Evolutionary conservation across 2,113 vertebrate genomes (phyloP), one percentile per base, ranked within the genome.

Genomic region (Oreochromis tanganicae): DNA sequence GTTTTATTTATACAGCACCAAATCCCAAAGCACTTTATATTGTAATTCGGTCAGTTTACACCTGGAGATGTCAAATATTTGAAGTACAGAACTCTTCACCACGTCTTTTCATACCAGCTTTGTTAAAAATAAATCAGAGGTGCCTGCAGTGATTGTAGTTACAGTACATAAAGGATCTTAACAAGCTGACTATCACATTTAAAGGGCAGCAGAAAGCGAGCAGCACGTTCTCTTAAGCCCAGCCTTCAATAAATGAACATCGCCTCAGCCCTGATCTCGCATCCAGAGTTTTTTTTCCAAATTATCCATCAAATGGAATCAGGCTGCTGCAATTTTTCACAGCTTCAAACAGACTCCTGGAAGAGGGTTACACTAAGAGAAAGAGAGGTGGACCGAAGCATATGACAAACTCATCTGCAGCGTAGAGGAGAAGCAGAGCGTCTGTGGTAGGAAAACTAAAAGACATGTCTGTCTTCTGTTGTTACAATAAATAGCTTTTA

Each of bases 321-420:
- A 90, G 92, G 93, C 90, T 85, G 79, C 85, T 68, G 87, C 85
- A 36, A 21, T 86, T 80, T 89, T 80, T 88, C 90, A 14, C 81
- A n/a, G 84, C 92, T 94, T 95, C 89, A 92, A 91, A 91, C 81
- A 80, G 85, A 73, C 85, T 88, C 46, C 27, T 10, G 43, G 82
- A 87, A 79, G 82, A 89, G 89, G 87, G 87, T 80, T 81, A 68
- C 63, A 24, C 46, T 6, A 66, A 88, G 82, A 91, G 91, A 88
- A 52, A 81, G 63, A 84, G 91, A 94, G 92, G 92, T 92, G 88
- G 93, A 92, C 81, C 50, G 66, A 85, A 80, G 85, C 90, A 91
- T 93, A 93, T 95, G 94, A 94, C 92, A 93, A 94, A 95, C 92
- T 93, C 94, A 93, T 95, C 93, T 93, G 82, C 93, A 85, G 55